These are phyloP conservation scores for Halichoeres trimaculatus DNA, from an alignment of 2,113 vertebrate genomes.

Conservation along the genomic window DNA sequence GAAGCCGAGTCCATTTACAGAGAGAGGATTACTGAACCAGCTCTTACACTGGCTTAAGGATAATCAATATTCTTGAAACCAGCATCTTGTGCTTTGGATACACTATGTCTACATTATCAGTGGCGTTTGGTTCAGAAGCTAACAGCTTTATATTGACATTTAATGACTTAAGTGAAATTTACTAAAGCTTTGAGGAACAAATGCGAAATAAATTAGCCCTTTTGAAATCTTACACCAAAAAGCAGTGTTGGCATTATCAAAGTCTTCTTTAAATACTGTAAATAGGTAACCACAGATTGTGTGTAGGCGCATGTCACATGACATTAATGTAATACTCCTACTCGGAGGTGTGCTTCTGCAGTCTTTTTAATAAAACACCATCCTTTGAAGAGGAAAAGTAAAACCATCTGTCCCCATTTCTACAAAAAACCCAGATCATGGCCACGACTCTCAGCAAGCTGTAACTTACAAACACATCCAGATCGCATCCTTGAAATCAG, in stretches of 20 bases:
- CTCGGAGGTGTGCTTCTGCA: constrained; percentile 21
- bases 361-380: constrained; percentile 27
- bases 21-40: background rate
- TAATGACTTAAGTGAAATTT: constrained; percentile 12
- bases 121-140: no score
- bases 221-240: constrained; percentile 10
- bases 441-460: constrained; percentile 3
- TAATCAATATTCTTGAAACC: background rate
- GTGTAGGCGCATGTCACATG: background rate
- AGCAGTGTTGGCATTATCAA: constrained; percentile 3
- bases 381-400: constrained; percentile 34
- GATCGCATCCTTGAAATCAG: constrained; percentile 44
- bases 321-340: background rate
- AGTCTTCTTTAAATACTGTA: background rate
- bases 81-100: background rate
- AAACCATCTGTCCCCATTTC: constrained; percentile 42
- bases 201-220: constrained; percentile 30
- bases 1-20: no score
- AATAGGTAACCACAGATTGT: constrained; percentile 15
- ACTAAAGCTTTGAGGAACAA: constrained; percentile 29
- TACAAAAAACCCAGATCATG: constrained; percentile 23
- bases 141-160: no score
- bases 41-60: background rate
- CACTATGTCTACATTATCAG: no score
- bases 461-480: constrained; percentile 45